Conservation (phyloP, 2,888 invertebrate species). For the Serripes groenlandicus region DNA sequence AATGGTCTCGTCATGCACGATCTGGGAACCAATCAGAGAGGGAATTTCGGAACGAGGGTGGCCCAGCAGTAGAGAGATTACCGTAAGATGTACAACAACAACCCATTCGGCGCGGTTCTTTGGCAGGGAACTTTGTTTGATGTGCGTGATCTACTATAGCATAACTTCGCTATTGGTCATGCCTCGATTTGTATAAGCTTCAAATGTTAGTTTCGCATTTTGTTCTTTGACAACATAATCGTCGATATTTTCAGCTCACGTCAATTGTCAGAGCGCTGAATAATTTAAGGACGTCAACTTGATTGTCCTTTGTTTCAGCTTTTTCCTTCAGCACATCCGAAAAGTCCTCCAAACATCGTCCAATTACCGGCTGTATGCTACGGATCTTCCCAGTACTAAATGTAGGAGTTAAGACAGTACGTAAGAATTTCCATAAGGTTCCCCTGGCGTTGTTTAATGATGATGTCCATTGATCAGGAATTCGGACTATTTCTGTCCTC, state of each 20-base stretch:
- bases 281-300: constrained; percentile 50
- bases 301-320: constrained; percentile 13
- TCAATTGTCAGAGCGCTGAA: constrained; percentile 65
- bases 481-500: constrained; percentile 35
- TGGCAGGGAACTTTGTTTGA: no score
- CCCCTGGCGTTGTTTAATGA: constrained; percentile 46
- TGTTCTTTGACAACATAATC: background rate
- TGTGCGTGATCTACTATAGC: no score
- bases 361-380: constrained; percentile 51
- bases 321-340: constrained; percentile 35
- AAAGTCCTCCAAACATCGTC: constrained; percentile 46
- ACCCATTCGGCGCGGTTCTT: no score
- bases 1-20: no score
- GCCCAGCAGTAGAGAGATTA: no score
- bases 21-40: no score
- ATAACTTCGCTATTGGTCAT: constrained; percentile 75
- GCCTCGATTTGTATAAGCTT: constrained; percentile 45
- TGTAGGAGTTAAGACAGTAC: constrained; percentile 49
- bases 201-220: constrained; percentile 38
- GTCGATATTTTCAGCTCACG: constrained; percentile 19
- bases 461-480: constrained; percentile 27
- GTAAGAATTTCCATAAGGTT: constrained; percentile 63
- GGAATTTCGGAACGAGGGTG: no score
- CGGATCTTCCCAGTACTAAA: constrained; percentile 61
- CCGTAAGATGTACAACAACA: no score